Percentiles rank a stretch among this genome's conserved stretches.
Evolutionary conservation across 53 echinoderm and acorn worm species (phyloP).

Genomic region (Paracentrotus lividus): DNA sequence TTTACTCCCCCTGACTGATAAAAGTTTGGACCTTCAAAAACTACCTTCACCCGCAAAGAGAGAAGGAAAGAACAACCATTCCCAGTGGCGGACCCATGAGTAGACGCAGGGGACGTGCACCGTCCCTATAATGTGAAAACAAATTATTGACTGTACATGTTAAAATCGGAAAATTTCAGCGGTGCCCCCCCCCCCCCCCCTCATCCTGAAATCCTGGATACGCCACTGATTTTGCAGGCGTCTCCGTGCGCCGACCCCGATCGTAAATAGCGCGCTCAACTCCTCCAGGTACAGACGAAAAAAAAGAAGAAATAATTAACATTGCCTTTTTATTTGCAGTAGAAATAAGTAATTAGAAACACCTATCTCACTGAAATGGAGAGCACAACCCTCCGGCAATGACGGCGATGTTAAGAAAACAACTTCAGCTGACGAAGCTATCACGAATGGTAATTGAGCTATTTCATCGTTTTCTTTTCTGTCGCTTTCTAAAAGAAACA

Average conservation of each 20-base stretch:
- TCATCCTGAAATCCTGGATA: no score
- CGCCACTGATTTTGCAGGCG: no score
- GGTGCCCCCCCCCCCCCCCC: no score
- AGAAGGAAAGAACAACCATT: no score
- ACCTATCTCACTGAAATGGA: slow-evolving; percentile 35
- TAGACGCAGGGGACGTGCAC: no score
- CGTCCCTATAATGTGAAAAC: no score
- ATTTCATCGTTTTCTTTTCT: background rate
- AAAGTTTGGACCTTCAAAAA: no score
- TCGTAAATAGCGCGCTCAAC: background rate
- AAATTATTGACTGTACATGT: no score
- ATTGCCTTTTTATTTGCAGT: background rate
- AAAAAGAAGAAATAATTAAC: slow-evolving; percentile 50
- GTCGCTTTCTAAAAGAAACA: background rate
- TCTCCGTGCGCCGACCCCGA: background rate
- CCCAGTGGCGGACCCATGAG: no score
- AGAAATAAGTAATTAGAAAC: slow-evolving; percentile 5
- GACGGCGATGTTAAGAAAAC: background rate
- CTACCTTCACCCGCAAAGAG: no score
- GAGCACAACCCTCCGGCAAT: background rate
- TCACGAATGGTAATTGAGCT: background rate
- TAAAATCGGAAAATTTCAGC: no score
- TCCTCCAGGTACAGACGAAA: slow-evolving; percentile 6
- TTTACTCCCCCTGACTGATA: no score
- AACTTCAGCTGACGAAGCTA: background rate